These are phyloP conservation scores for Delia radicum DNA, from an alignment of 1,140 invertebrate genomes.

Conservation along the genomic window DNA sequence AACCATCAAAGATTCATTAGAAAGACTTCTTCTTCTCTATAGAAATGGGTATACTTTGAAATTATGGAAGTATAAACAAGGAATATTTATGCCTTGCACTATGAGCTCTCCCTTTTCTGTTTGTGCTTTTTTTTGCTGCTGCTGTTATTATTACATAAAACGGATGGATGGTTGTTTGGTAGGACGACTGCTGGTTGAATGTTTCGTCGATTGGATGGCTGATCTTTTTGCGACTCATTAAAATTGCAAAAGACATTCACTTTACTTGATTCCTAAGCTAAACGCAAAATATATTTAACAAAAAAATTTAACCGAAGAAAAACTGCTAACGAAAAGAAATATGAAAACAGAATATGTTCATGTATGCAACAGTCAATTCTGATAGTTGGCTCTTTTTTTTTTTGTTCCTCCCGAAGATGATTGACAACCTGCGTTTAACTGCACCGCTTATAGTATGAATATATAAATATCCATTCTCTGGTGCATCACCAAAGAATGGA, in stretches of 20 bases:
- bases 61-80: neutral
- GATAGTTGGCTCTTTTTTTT: neutral
- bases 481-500: neutral
- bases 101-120: neutral
- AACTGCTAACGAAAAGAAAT: neutral
- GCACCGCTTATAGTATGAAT: constrained; percentile 14
- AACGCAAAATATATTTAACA: neutral
- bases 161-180: neutral
- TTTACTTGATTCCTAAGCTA: neutral
- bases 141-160: neutral
- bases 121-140: too few species aligned
- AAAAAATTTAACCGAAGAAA: neutral
- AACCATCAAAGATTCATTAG: neutral
- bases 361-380: neutral
- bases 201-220: too few species aligned
- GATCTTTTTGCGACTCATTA: constrained; percentile 19
- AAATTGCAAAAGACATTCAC: constrained; percentile 24
- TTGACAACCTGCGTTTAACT: constrained; percentile 18
- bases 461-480: neutral
- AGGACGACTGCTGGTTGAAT: neutral
- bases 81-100: neutral
- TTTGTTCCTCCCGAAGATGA: neutral
- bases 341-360: neutral
- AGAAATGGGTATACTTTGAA: neutral
- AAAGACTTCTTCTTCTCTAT: neutral